Evolutionary conservation across 2,113 vertebrate genomes (phyloP), one percentile per base, ranked within the genome.

Genomic region (Syngnathus typhle): DNA sequence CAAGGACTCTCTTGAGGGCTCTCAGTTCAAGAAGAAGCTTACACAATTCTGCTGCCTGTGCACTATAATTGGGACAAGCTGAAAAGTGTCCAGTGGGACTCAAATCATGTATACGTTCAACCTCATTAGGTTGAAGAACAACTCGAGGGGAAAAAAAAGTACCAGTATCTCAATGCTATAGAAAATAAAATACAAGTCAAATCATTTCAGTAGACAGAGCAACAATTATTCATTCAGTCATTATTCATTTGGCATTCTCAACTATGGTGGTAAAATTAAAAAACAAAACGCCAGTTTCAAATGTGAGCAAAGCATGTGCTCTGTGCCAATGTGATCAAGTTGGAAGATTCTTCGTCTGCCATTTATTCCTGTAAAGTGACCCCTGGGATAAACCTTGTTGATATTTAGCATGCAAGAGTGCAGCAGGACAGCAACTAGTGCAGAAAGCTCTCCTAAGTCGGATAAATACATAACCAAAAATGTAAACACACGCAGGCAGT

Each of bases 21-120:
- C 65, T 71, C 39, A 68, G 66, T 84, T 67, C 61, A 43, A 73
- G 67, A 84, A 81, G 55, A 59, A 79, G 73, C 32, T 67, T 27
- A 78, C 65, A 68, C 47, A 68, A 51, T 64, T 52, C 64, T 64
- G 58, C 67, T 69, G 60, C 8, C 8, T 64, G 1, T 72, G 52
- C 32, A 63, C 19, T 32, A 54, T 67, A 75, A 75, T 55, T 73
- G 55, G 67, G 61, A 23, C 38, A 75, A 38, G 54, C 64, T 72
- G 52, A 70, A 49, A 47, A 55, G 58, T 39, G 1, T 69, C 21
- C 7, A 65, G 16, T 60, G 61, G 38, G n/a, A 46, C 55, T 71
- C n/a, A 2, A 65, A 70, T 64, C 43, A 21, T 41, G 18, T 32
- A 32, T 3, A 62, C 67, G 49, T 0, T 1, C 4, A 59, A 9